A percentile compares a stretch with the other conserved stretches of the same genome.
Evolutionary conservation across 2,888 invertebrate species (phyloP).

Genomic region (Norana najaformis): DNA sequence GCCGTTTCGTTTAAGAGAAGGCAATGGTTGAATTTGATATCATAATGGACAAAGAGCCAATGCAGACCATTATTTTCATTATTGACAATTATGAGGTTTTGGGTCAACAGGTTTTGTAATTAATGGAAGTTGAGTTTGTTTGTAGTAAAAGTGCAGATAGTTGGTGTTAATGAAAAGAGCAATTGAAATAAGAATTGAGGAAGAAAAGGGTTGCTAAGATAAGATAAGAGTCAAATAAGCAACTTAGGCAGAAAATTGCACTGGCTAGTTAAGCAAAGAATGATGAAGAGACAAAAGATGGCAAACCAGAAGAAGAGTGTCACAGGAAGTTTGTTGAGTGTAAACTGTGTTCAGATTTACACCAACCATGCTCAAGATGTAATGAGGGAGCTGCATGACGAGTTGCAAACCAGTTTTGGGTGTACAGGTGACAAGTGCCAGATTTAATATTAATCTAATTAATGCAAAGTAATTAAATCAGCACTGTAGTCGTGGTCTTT

Average conservation of each 20-base stretch:
- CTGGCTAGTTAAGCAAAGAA: no score
- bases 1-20: not conserved
- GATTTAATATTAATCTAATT: not conserved
- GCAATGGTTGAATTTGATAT: not conserved
- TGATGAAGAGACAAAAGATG: not conserved
- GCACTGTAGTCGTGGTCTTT: not conserved
- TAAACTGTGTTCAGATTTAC: not conserved
- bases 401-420: no score
- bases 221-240: not conserved
- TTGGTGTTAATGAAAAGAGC: not conserved
- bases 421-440: not conserved
- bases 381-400: not conserved
- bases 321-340: not conserved
- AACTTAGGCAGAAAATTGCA: no score
- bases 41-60: not conserved
- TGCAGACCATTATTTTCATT: not conserved
- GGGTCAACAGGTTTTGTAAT: not conserved
- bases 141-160: not conserved
- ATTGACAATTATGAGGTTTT: not conserved
- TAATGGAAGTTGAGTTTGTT: not conserved
- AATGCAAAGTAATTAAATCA: not conserved
- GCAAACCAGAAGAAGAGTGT: no score
- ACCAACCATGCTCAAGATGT: not conserved
- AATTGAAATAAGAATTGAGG: not conserved
- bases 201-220: not conserved